These are phyloP conservation scores for Laticauda laticaudata DNA, from an alignment of 2,113 vertebrate genomes.

Conservation along the genomic window DNA sequence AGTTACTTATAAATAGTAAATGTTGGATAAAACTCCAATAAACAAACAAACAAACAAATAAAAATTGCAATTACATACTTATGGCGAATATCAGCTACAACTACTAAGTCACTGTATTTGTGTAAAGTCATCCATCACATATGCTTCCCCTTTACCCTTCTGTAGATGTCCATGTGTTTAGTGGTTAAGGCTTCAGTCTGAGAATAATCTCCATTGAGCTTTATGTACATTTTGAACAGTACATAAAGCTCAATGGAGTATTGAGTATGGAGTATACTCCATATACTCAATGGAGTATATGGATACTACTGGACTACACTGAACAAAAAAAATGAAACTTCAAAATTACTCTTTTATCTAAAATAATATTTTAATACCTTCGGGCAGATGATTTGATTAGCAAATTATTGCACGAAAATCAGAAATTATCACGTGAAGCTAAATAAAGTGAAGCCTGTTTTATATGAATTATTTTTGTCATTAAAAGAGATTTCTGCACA, in stretches of 20 bases:
- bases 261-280: too few relatives aligned
- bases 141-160: neutral
- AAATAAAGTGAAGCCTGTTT: neutral
- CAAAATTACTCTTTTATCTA: neutral
- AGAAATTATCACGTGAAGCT: neutral
- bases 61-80: neutral
- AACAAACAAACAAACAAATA: neutral
- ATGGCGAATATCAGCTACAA: neutral
- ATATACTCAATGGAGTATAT: too few relatives aligned
- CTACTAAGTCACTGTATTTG: neutral
- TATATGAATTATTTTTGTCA: neutral
- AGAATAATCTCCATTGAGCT: neutral
- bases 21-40: neutral
- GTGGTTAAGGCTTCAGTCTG: neutral
- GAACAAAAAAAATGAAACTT: neutral
- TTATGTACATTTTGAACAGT: neutral
- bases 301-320: neutral
- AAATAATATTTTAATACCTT: neutral
- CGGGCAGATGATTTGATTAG: neutral
- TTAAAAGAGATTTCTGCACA: neutral
- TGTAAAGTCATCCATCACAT: neutral
- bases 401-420: neutral
- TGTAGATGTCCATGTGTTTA: neutral
- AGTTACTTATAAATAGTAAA: neutral
- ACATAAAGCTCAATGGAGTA: too few relatives aligned